These are phyloP conservation scores for Dicyrtoma fusca DNA, from an alignment of 2,888 invertebrate species.

Conservation along the genomic window DNA sequence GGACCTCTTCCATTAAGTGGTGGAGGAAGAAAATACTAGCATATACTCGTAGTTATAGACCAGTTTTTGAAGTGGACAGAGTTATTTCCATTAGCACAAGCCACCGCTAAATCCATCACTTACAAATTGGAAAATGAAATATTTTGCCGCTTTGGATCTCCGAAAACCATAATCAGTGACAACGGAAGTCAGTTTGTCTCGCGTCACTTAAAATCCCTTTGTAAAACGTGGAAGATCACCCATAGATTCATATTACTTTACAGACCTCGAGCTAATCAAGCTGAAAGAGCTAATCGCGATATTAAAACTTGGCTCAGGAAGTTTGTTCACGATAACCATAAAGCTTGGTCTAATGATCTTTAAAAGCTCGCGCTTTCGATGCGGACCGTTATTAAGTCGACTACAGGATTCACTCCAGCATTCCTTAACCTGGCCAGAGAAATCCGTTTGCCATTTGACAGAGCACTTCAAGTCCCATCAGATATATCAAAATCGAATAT, in stretches of 20 bases:
- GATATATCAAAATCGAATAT: no score
- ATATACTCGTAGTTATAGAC: conserved; percentile 44
- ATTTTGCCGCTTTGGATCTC: conserved; percentile 45
- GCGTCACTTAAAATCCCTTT: conserved; percentile 34
- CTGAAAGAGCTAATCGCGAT: conserved; percentile 41
- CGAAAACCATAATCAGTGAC: conserved; percentile 39
- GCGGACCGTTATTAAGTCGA: conserved; percentile 26
- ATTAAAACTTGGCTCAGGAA: conserved; percentile 37
- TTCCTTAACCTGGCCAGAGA: conserved; percentile 38
- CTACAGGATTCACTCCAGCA: conserved; percentile 36
- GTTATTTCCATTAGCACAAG: conserved; percentile 42
- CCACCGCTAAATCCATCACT: conserved; percentile 38
- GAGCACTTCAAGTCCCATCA: not conserved
- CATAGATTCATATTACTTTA: conserved; percentile 37
- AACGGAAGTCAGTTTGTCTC: conserved; percentile 44
- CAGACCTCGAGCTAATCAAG: conserved; percentile 39
- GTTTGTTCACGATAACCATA: conserved; percentile 33
- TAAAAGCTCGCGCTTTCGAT: conserved; percentile 40
- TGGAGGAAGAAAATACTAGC: conserved; percentile 28
- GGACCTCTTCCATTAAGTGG: conserved; percentile 40
- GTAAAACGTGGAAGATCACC: conserved; percentile 37
- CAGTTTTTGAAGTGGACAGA: conserved; percentile 44
- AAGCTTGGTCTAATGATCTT: conserved; percentile 28
- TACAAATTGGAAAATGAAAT: conserved; percentile 44
- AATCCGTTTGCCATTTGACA: conserved; percentile 36